These are phyloP conservation scores for Kuschelorhynchus macadamiae DNA, from an alignment of 2,888 invertebrate genomes.

Conservation along the genomic window DNA sequence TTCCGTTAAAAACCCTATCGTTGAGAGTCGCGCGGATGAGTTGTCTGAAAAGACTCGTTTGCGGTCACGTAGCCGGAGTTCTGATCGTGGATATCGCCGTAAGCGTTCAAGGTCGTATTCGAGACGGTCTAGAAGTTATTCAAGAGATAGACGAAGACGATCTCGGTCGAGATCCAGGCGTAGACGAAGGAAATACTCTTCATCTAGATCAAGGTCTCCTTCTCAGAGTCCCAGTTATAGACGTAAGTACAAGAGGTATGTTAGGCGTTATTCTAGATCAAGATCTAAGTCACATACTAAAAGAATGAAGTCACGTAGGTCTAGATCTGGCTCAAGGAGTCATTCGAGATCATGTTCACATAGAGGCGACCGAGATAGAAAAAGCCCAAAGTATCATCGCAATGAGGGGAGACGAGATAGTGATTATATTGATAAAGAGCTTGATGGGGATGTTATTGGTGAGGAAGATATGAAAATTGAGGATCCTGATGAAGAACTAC, in stretches of 20 bases:
- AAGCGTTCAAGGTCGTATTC: conserved; percentile 55
- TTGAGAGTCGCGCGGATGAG: conserved; percentile 58
- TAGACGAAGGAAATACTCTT: conserved; percentile 44
- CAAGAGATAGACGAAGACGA: conserved; percentile 49
- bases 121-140: conserved; percentile 50
- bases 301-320: conserved; percentile 24
- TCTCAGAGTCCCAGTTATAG: conserved; percentile 51
- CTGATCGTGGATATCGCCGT: conserved; percentile 44
- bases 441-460: conserved; percentile 47
- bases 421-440: conserved; percentile 34
- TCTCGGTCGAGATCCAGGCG: conserved; percentile 52
- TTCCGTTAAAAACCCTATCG: conserved; percentile 63
- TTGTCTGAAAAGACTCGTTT: conserved; percentile 52
- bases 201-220: conserved; percentile 49
- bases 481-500: conserved; percentile 46
- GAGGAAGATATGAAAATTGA: conserved; percentile 57
- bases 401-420: conserved; percentile 19
- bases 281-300: conserved; percentile 37
- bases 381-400: conserved; percentile 23
- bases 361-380: conserved; percentile 25
- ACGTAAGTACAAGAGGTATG: conserved; percentile 50
- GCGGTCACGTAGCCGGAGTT: conserved; percentile 50
- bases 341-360: conserved; percentile 51
- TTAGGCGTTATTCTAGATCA: conserved; percentile 50
- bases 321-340: conserved; percentile 51